Percentiles rank a stretch among this genome's conserved stretches.
phyloP scores from a whole-genome alignment of 1,140 invertebrate genomes.

The Anoplolepis gracilipes region DNA sequence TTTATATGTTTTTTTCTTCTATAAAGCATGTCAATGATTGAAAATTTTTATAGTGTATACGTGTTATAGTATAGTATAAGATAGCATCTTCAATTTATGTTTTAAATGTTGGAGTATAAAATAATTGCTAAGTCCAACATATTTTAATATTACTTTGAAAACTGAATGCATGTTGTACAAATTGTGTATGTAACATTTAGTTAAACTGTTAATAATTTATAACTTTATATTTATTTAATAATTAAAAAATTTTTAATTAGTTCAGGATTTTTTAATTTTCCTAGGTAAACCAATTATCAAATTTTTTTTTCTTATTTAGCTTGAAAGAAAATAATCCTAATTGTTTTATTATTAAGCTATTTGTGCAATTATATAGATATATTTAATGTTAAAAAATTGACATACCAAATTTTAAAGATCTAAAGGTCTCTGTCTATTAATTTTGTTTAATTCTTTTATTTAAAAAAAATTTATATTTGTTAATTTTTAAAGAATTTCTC shows the following conservation, averaged over 20 bases:
- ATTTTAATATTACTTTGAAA: not conserved
- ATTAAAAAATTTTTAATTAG: not conserved
- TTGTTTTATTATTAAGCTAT: not conserved
- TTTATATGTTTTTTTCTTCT: no score
- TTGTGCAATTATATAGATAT: not conserved
- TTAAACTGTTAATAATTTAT: not conserved
- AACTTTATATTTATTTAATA: not conserved
- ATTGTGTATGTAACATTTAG: not conserved
- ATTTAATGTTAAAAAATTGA: not conserved
- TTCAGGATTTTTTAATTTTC: not conserved
- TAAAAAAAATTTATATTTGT: not conserved
- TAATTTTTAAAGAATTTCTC: not conserved
- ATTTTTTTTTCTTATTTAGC: not conserved
- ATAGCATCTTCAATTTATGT: not conserved
- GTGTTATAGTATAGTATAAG: not conserved
- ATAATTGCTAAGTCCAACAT: conserved; percentile 36
- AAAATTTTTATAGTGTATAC: not conserved
- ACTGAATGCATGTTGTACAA: not conserved
- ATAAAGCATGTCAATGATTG: not conserved
- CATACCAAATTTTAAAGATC: no score
- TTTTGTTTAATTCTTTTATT: no score
- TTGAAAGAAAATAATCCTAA: not conserved
- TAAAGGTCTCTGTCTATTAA: not conserved
- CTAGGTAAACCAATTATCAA: not conserved
- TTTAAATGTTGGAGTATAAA: conserved; percentile 33